A percentile compares a stretch with the other conserved stretches of the same genome.
Conservation (phyloP, 2,888 invertebrate species). For the Mesorhabditis sp. region DNA sequence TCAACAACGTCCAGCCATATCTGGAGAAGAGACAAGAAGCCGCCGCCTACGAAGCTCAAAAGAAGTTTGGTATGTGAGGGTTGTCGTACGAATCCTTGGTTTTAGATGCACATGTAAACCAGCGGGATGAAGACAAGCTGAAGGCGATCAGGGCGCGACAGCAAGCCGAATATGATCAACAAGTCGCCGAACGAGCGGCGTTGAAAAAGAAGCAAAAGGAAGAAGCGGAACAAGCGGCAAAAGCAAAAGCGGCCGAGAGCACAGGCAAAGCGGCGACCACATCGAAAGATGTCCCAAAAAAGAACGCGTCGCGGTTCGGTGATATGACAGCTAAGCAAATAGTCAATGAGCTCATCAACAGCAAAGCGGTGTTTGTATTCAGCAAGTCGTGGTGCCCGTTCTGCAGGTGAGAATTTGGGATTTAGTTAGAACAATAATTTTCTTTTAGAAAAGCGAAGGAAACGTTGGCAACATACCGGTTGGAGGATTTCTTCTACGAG, state of each 20-base stretch:
- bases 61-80: not conserved
- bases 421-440: not conserved
- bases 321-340: not conserved
- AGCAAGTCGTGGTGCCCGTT: constrained; percentile 3
- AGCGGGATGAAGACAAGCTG: not conserved
- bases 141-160: constrained; percentile 1
- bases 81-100: not conserved
- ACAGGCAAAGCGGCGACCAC: too few relatives aligned
- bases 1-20: not conserved
- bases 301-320: not conserved
- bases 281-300: not conserved
- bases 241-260: too few relatives aligned
- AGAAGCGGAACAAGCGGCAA: not conserved
- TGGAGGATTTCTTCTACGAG: not conserved
- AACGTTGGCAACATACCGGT: not conserved
- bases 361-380: not conserved
- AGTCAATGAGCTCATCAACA: not conserved
- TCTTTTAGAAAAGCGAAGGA: not conserved
- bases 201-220: not conserved
- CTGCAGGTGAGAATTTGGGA: not conserved
- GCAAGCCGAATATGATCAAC: not conserved
- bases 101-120: too few relatives aligned
- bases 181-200: not conserved
- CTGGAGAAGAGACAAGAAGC: not conserved
- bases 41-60: not conserved